These are phyloP conservation scores for Tachina fera DNA, from an alignment of 2,888 invertebrate species.

Conservation along the genomic window DNA sequence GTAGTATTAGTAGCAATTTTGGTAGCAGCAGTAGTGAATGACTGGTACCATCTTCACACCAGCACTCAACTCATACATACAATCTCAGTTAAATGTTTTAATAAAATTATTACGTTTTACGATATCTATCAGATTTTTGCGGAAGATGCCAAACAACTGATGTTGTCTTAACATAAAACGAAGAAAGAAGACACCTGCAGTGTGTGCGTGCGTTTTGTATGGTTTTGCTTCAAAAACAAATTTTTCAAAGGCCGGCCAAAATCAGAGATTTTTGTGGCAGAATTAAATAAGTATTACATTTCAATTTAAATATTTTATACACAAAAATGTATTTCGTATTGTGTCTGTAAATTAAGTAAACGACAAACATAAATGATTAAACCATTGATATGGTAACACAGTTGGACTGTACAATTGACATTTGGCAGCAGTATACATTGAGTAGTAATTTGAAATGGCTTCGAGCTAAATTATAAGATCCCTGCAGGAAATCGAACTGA, in stretches of 20 bases:
- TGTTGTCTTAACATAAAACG: not conserved
- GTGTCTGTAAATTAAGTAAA: not conserved
- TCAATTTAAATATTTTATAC: constrained; percentile 45
- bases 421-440: not conserved
- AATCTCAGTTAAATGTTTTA: constrained; percentile 41
- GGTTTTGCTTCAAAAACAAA: constrained; percentile 1
- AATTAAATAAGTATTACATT: constrained; percentile 33
- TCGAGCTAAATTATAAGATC: too few relatives aligned
- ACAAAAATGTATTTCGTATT: not conserved
- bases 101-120: constrained; percentile 50
- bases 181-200: constrained; percentile 57
- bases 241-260: constrained; percentile 46
- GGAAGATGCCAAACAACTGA: constrained; percentile 53
- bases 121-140: constrained; percentile 54
- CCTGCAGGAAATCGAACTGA: too few relatives aligned
- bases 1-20: constrained; percentile 32
- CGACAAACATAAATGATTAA: not conserved
- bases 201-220: constrained; percentile 30
- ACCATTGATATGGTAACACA: constrained; percentile 2
- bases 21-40: constrained; percentile 14
- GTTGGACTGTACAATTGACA: not conserved
- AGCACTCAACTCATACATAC: not conserved
- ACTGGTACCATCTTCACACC: constrained; percentile 33
- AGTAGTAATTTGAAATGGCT: too few relatives aligned
- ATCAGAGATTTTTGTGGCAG: constrained; percentile 18